Evolutionary conservation across 2,888 invertebrate genomes (phyloP).

Genomic region (Conus canariensis): DNA sequence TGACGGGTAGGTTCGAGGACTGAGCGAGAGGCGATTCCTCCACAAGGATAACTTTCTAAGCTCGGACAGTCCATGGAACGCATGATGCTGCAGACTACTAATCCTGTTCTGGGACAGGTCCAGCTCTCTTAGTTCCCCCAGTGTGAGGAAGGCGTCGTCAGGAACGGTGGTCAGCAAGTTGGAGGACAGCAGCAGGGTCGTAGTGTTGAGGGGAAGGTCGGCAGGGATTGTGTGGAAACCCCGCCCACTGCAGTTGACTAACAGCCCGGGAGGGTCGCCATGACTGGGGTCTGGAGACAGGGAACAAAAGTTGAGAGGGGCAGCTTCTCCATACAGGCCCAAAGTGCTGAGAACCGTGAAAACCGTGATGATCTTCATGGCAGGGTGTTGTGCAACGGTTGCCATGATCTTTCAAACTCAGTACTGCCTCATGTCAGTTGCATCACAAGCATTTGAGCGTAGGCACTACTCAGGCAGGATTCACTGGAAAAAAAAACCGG

Average conservation of each 20-base stretch:
- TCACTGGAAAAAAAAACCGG: too few species aligned
- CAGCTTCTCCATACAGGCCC: neutral
- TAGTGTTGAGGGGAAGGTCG: slow-evolving; percentile 4
- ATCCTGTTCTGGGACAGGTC: slow-evolving; percentile 21
- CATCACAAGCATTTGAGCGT: neutral
- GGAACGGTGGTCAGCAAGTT: neutral
- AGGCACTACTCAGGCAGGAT: neutral
- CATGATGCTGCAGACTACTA: neutral
- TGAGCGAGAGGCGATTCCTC: neutral
- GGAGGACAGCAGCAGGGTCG: neutral
- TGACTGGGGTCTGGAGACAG: neutral
- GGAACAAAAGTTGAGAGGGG: neutral
- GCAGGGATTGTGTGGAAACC: neutral
- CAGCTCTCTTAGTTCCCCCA: neutral
- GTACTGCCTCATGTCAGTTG: neutral
- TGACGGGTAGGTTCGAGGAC: slow-evolving; percentile 16
- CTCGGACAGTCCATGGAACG: neutral
- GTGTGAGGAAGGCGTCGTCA: neutral
- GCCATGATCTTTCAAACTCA: neutral
- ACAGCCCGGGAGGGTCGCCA: neutral
- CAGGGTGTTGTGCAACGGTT: too few species aligned
- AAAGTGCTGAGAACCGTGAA: neutral
- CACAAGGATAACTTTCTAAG: neutral
- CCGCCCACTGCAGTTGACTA: neutral
- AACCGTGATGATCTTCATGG: neutral